Conservation (phyloP, 1,140 invertebrate species). For the Drosophila lowei region DNA sequence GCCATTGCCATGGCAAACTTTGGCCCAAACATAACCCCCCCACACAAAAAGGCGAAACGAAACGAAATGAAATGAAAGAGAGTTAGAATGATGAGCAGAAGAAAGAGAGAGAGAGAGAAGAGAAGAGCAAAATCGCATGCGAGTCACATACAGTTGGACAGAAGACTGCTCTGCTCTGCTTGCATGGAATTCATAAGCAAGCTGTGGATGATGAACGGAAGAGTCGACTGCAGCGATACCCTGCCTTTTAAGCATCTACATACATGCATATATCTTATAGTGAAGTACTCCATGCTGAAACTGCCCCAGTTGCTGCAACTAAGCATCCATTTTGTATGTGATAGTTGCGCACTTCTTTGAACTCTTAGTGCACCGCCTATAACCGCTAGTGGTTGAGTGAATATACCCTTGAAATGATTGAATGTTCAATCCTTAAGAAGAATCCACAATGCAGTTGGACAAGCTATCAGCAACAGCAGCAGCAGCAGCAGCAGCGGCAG, state of each 20-base stretch:
- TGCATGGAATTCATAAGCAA: conserved; percentile 28
- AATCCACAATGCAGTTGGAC: conserved; percentile 53
- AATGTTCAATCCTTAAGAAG: conserved; percentile 49
- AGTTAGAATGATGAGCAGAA: conserved; percentile 31
- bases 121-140: conserved; percentile 29
- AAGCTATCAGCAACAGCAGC: conserved; percentile 21
- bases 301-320: too few species aligned
- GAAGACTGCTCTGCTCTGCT: conserved; percentile 14
- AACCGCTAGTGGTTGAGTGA: conserved; percentile 21
- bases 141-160: conserved; percentile 59
- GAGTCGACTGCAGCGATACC: not conserved
- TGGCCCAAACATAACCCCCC: conserved; percentile 16
- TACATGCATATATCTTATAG: too few species aligned
- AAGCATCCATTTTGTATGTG: not conserved
- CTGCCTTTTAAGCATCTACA: not conserved
- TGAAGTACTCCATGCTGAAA: too few species aligned
- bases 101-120: conserved; percentile 12
- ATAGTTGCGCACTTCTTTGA: conserved; percentile 3
- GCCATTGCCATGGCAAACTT: conserved; percentile 50
- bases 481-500: conserved; percentile 16
- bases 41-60: conserved; percentile 22
- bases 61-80: conserved; percentile 42
- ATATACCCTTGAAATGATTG: conserved; percentile 42
- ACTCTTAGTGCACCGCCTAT: conserved; percentile 14
- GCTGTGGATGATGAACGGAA: not conserved